Evolutionary conservation across 2,888 invertebrate genomes (phyloP).

Genomic region (Apodemia mormo): DNA sequence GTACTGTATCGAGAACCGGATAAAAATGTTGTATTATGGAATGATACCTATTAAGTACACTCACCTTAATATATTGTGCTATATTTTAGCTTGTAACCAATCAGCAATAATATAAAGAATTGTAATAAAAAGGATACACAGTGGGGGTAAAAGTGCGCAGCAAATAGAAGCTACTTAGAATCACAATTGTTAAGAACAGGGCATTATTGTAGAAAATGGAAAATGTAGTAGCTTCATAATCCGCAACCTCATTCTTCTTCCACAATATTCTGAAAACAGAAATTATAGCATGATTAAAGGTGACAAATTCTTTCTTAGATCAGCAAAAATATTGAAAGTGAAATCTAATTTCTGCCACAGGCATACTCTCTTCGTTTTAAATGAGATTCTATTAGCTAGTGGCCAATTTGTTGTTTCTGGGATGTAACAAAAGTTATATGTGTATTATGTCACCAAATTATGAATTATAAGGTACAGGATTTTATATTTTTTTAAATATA

Average conservation of each 20-base stretch:
- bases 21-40: no score
- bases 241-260: constrained; percentile 99
- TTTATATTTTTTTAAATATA: no score
- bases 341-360: no score
- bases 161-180: constrained; percentile 96
- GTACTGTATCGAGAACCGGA: no score
- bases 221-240: constrained; percentile 99
- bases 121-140: constrained; percentile 85
- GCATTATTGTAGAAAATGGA: constrained; percentile 99
- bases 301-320: neutral
- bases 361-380: no score
- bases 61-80: neutral
- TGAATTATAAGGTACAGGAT: no score
- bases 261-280: constrained; percentile 90
- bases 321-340: neutral
- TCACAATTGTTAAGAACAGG: constrained; percentile 95
- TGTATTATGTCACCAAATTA: no score
- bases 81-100: neutral
- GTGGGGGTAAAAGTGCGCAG: constrained; percentile 94
- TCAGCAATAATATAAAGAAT: constrained; percentile 22
- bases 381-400: no score
- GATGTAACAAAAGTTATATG: no score
- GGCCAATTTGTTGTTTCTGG: no score
- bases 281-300: neutral
- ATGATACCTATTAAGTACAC: neutral